Conservation (phyloP, 2,797 vertebrate species). For the Rhynchonycteris naso region DNA sequence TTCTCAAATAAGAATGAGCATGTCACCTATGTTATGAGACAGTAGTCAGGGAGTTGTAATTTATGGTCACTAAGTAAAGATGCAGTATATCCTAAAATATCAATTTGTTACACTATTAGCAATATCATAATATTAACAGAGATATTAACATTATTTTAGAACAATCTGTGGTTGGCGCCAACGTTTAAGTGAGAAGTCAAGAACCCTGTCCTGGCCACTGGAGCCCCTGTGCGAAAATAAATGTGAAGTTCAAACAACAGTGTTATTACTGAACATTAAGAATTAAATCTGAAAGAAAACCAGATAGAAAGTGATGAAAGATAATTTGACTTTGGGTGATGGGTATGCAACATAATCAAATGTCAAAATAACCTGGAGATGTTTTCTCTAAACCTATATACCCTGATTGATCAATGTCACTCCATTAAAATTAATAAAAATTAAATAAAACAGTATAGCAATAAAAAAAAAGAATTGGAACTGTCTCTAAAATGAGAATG, state of each 20-base stretch:
- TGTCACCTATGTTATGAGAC: not conserved
- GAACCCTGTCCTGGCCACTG: not conserved
- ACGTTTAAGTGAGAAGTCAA: not conserved
- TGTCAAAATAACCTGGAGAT: no score
- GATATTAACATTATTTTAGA: not conserved
- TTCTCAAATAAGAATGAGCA: not conserved
- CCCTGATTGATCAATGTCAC: no score
- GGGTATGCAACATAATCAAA: no score
- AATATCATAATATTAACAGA: not conserved
- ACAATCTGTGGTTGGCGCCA: not conserved
- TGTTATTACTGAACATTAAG: not conserved
- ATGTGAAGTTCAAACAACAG: slow-evolving; percentile 9
- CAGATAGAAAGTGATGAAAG: no score
- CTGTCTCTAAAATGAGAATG: not conserved
- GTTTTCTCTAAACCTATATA: no score
- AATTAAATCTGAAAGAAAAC: slow-evolving; percentile 21
- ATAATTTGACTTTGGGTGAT: no score
- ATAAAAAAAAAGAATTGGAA: no score
- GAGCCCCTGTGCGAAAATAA: not conserved
- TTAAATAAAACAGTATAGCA: no score
- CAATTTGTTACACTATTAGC: not conserved
- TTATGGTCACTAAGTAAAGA: not conserved
- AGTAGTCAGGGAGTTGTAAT: not conserved
- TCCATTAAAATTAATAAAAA: no score
- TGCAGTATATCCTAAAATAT: not conserved